These are phyloP conservation scores for Drosophila limbata DNA, from an alignment of 2,888 invertebrate species.

Conservation along the genomic window DNA sequence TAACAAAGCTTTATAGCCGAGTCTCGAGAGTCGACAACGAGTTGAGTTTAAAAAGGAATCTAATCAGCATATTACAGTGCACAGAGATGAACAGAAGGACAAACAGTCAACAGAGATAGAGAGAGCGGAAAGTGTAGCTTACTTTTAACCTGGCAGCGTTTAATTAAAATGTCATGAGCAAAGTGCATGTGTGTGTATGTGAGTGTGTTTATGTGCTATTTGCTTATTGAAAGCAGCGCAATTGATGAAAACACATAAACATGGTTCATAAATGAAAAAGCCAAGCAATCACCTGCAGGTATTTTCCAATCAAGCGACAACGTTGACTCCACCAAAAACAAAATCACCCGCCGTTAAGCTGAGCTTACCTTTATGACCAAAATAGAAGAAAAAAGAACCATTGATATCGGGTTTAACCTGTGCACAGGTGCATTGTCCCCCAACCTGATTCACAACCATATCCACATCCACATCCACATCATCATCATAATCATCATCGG, in stretches of 20 bases:
- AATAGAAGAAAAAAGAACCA: slow-evolving; percentile 16
- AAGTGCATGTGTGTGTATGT: slow-evolving; percentile 1
- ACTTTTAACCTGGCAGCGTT: neutral
- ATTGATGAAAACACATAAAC: slow-evolving; percentile 37
- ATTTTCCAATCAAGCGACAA: slow-evolving; percentile 73
- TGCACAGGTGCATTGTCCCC: slow-evolving; percentile 32
- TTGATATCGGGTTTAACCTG: slow-evolving; percentile 17
- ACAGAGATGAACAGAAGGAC: neutral
- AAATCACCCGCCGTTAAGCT: slow-evolving; percentile 55
- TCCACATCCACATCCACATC: slow-evolving; percentile 35
- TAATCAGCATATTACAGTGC: slow-evolving; percentile 56
- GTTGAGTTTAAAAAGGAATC: slow-evolving; percentile 38
- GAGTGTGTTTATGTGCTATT: slow-evolving; percentile 30
- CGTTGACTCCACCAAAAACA: slow-evolving; percentile 36
- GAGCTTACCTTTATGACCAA: slow-evolving; percentile 70
- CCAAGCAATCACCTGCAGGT: slow-evolving; percentile 75
- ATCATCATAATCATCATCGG: slow-evolving; percentile 25
- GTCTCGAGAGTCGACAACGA: slow-evolving; percentile 14
- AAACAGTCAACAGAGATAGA: neutral
- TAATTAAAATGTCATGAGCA: slow-evolving; percentile 19
- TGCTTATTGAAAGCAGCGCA: slow-evolving; percentile 45
- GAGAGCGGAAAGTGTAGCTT: neutral
- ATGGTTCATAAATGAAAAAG: slow-evolving; percentile 68
- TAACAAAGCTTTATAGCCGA: slow-evolving; percentile 44
- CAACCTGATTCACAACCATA: slow-evolving; percentile 35